phyloP scores from a whole-genome alignment of 2,113 vertebrate genomes.

The Puffinus mauretanicus region DNA sequence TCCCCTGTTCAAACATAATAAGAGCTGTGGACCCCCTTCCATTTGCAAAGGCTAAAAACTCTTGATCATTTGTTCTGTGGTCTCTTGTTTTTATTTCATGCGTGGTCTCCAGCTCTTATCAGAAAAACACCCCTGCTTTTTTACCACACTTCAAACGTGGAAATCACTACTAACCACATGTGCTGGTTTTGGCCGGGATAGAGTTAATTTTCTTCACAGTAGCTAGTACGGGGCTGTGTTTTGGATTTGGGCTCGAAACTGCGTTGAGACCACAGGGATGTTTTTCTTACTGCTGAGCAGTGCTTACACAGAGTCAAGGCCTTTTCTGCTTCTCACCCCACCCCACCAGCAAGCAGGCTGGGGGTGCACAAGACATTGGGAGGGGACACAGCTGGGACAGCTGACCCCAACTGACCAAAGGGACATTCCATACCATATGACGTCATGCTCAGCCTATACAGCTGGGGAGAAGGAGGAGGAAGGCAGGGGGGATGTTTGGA shows the following conservation, averaged over 20 bases:
- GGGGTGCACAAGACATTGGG: background rate
- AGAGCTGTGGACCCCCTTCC: fast-evolving
- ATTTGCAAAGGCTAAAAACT: background rate
- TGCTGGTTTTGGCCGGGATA: background rate
- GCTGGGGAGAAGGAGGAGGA: background rate
- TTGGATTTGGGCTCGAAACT: background rate
- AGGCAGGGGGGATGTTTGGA: background rate
- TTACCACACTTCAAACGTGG: background rate
- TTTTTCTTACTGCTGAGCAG: background rate
- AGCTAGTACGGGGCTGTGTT: background rate
- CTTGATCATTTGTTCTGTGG: background rate
- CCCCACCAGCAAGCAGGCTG: background rate
- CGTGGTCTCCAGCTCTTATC: background rate
- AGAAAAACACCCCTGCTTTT: background rate
- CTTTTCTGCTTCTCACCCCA: background rate
- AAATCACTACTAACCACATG: background rate
- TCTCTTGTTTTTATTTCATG: background rate
- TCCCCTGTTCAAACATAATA: background rate
- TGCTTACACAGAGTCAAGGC: too few relatives aligned
- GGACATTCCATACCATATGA: background rate
- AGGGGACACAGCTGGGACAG: background rate
- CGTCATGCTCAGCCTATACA: background rate
- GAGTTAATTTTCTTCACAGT: background rate
- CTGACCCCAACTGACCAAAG: background rate
- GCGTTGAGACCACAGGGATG: background rate